Percentiles rank a stretch among this genome's conserved stretches.
These are phyloP conservation scores for Temnothorax rugatulus DNA, from an alignment of 2,888 invertebrate genomes.

Conservation along the genomic window DNA sequence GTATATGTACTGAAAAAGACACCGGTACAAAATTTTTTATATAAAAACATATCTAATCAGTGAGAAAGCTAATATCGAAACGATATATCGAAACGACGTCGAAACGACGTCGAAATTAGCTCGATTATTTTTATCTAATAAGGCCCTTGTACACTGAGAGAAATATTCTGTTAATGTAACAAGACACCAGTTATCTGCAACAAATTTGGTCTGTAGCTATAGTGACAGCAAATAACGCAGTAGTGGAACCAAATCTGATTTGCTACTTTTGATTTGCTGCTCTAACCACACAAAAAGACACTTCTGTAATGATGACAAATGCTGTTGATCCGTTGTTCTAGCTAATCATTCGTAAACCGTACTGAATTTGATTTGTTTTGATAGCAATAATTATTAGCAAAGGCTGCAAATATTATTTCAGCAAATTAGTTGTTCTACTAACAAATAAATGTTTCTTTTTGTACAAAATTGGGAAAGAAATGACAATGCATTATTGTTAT, in stretches of 20 bases:
- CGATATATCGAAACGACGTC: too few relatives aligned
- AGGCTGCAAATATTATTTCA: not conserved
- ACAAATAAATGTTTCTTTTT: not conserved
- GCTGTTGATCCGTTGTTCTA: not conserved
- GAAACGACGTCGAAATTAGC: too few relatives aligned
- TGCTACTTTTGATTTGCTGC: not conserved
- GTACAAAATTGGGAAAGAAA: not conserved
- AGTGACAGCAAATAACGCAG: not conserved
- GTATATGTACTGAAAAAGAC: too few relatives aligned
- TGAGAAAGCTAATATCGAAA: too few relatives aligned
- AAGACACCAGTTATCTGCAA: not conserved
- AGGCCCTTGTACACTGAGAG: not conserved
- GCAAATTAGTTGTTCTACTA: not conserved
- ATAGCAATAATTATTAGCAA: not conserved
- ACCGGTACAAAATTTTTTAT: too few relatives aligned
- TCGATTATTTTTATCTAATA: too few relatives aligned
- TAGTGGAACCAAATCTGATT: not conserved
- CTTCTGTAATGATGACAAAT: not conserved
- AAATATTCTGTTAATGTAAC: not conserved
- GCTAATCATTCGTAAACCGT: not conserved
- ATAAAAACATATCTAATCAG: too few relatives aligned
- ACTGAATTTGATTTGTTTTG: not conserved
- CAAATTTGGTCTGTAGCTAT: constrained; percentile 15
- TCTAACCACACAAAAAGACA: not conserved
- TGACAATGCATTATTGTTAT: not conserved